Conservation (phyloP, 2,113 vertebrate species). For the Cebus imitator region DNA sequence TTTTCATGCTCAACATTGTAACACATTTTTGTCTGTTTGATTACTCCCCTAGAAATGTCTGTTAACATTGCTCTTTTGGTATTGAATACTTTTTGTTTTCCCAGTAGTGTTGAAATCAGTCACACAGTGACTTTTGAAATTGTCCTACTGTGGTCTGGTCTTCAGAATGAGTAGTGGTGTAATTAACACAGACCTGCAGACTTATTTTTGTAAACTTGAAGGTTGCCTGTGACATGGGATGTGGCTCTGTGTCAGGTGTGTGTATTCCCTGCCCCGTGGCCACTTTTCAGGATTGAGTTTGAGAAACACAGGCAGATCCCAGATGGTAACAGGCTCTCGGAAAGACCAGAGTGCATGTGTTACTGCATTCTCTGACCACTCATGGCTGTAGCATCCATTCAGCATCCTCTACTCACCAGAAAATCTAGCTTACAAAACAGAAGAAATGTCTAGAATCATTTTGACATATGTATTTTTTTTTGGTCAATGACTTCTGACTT, state of each 20-base stretch:
- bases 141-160: neutral
- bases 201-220: neutral
- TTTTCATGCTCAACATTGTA: neutral
- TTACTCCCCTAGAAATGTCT: neutral
- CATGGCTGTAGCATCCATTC: neutral
- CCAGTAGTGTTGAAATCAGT: neutral
- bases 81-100: neutral
- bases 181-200: neutral
- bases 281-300: neutral
- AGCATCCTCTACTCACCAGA: neutral
- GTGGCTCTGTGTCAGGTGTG: neutral
- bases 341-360: neutral
- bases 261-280: accelerated
- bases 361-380: neutral
- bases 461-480: neutral
- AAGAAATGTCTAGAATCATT: neutral
- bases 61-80: neutral
- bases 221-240: neutral
- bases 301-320: neutral
- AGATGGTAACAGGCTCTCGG: neutral
- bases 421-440: constrained; percentile 37
- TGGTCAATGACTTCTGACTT: neutral
- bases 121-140: neutral
- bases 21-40: neutral
- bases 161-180: neutral